Conservation (phyloP, 23 tunicate species). For the Halocynthia roretzi region DNA sequence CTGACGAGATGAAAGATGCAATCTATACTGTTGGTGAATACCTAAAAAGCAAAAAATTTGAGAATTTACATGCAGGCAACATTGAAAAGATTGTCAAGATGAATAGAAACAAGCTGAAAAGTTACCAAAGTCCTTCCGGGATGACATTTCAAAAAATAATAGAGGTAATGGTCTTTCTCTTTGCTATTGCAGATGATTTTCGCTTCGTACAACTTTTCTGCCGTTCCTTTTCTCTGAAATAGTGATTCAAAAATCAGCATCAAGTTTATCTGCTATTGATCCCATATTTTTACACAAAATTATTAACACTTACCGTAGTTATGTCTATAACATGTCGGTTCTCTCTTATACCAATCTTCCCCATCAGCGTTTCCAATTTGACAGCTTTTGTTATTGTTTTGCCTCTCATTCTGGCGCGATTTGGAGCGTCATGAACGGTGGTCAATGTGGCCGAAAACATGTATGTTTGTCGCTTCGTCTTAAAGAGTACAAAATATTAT, state of each 20-base stretch:
- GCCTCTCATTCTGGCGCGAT: conserved; percentile 20
- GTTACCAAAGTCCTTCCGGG: conserved; percentile 86
- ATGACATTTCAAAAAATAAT: conserved; percentile 72
- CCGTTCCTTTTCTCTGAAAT: conserved; percentile 61
- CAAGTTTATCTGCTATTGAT: no score
- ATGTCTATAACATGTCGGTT: conserved; percentile 69
- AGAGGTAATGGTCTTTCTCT: conserved; percentile 83
- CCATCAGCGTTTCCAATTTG: conserved; percentile 62
- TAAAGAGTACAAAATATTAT: not conserved
- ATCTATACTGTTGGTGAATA: conserved; percentile 91
- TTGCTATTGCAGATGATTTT: conserved; percentile 53
- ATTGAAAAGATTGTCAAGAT: not conserved
- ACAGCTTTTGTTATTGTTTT: conserved; percentile 23
- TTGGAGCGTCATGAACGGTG: conserved; percentile 39
- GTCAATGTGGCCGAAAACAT: conserved; percentile 96
- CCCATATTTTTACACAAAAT: not conserved
- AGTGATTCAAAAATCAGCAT: not conserved
- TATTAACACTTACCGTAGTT: conserved; percentile 55
- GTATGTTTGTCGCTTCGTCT: conserved; percentile 75
- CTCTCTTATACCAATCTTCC: conserved; percentile 48
- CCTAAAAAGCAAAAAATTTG: conserved; percentile 15
- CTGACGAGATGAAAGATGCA: conserved; percentile 79
- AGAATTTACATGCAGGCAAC: not conserved
- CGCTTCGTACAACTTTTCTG: conserved; percentile 65
- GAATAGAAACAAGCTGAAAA: not conserved